Percentiles rank a stretch among this genome's conserved stretches.
These are phyloP conservation scores for Aptenodytes patagonicus DNA, from an alignment of 2,113 vertebrate genomes.

Conservation along the genomic window DNA sequence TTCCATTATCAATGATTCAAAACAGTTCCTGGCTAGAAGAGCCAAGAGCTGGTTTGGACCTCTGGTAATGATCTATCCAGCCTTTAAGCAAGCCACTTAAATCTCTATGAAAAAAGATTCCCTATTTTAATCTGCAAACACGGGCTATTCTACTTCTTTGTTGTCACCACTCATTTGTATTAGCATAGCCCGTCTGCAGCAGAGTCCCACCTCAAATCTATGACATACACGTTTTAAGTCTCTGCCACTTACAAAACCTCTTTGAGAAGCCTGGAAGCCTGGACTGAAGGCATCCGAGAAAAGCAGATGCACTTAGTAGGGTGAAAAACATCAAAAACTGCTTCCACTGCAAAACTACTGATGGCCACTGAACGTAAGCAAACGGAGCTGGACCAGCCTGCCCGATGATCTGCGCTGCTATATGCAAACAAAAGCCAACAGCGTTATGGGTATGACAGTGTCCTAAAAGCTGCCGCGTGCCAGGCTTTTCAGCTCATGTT, in stretches of 20 bases:
- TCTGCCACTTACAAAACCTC: background rate
- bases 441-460: fast-evolving
- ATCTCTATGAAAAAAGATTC: background rate
- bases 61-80: background rate
- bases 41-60: background rate
- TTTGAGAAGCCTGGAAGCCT: background rate
- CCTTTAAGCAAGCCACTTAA: background rate
- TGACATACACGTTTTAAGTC: fast-evolving
- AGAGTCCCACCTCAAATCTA: background rate
- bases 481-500: background rate
- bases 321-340: background rate
- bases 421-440: fast-evolving
- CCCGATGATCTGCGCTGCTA: fast-evolving
- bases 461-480: fast-evolving
- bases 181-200: background rate
- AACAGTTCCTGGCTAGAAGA: background rate
- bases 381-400: fast-evolving
- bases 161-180: too few species aligned
- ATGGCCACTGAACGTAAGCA: fast-evolving
- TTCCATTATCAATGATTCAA: background rate
- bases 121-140: background rate
- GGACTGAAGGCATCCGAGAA: background rate
- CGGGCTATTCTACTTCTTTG: fast-evolving
- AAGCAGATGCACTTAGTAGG: background rate
- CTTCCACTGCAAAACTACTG: background rate